These are phyloP conservation scores for Dromococcyx pavoninus DNA, from an alignment of 2,797 vertebrate genomes.

Conservation along the genomic window DNA sequence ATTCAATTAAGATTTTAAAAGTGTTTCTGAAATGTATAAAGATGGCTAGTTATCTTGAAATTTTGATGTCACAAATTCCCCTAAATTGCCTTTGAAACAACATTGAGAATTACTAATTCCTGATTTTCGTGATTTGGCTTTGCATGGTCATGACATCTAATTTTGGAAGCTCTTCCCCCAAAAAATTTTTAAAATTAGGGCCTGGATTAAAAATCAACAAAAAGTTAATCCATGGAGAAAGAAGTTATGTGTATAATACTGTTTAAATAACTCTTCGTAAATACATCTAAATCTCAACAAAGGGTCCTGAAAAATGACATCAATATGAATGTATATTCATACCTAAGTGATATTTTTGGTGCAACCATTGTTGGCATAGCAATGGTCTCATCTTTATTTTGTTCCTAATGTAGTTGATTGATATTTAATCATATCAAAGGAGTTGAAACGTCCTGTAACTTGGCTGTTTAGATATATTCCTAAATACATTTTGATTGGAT, in stretches of 20 bases:
- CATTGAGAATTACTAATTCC: not conserved
- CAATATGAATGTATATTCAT: not conserved
- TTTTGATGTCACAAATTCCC: not conserved
- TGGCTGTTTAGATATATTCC: not conserved
- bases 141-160: not conserved
- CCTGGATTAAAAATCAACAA: not conserved
- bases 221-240: not conserved
- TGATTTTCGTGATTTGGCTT: not conserved
- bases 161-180: not conserved
- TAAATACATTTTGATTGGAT: slow-evolving; percentile 22
- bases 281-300: not conserved
- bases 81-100: not conserved
- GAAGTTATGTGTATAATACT: not conserved
- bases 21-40: not conserved
- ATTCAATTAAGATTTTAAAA: not conserved
- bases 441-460: slow-evolving; percentile 12
- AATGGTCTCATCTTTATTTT: not conserved
- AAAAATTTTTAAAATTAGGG: not conserved
- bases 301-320: not conserved
- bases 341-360: not conserved
- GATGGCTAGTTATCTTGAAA: not conserved
- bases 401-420: not conserved
- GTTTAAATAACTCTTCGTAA: not conserved
- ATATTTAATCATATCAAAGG: not conserved
- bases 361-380: not conserved